Base-by-base conservation (phyloP, 2,888 invertebrate genomes). In the Pristionchus arcanus region DNA sequence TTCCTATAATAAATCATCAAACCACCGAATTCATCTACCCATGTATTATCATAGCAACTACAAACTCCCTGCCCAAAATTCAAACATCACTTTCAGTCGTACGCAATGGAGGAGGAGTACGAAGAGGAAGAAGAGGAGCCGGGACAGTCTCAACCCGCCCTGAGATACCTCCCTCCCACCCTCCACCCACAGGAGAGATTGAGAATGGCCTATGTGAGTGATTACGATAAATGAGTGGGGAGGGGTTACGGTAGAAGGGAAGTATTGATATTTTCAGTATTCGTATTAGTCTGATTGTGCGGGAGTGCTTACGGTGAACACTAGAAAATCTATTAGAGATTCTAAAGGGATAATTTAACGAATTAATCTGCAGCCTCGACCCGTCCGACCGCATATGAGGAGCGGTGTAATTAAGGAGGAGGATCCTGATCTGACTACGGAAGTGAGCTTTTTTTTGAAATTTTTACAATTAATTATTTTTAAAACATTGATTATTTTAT, bases 351-450 rank as follows among this genome's bases (percentile, higher is more conserved):
- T n/a, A 53, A n/a, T 9, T 49, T 25, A 49, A 81, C 2, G n/a
- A 37, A 28, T 25, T 53, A 81, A n/a, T 53, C 9, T 37, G 31
- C 74, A 74, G 74, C 74, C 74, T 1, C 74, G 74, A 37, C 74
- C 74, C 34, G 74, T 74, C 37, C 74, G 74, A 74, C 74, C 74
- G 37, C 74, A 74, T 37, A 74, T 74, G 74, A 81, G 81, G 28
- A 49, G 21, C 28, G 49, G 7, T 1, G 81, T 28, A 15, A 21
- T 49, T 4, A 81, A 81, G 81, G 49, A 49, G 31, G 81, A 81
- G 28, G 42, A 34, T 16, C 34, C 31, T 11, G 81, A 42, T 77
- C 42, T 77, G 42, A 42, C n/a, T 25, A 34, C 16, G 13, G 81
- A 11, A 21, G 81, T 81, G 25, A 49, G 81, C n/a, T 74, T 42